Conservation (phyloP, 2,113 vertebrate species). For the Rhinolophus ferrumequinum region DNA sequence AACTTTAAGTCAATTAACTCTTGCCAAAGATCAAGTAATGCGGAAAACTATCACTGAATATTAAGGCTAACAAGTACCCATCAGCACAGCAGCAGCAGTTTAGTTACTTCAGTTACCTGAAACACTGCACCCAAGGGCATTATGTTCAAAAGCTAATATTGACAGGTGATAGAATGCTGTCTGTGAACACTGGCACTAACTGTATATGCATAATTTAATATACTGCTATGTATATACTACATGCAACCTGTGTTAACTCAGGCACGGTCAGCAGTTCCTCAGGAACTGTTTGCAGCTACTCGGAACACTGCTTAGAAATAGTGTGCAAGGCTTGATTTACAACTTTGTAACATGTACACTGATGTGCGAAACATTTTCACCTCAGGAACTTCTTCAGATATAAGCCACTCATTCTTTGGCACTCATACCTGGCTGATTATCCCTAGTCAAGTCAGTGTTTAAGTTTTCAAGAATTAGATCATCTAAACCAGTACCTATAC, state of each 20-base stretch:
- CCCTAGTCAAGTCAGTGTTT: constrained; percentile 9
- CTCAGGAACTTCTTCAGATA: constrained; percentile 37
- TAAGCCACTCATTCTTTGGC: constrained; percentile 33
- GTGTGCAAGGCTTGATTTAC: constrained; percentile 26
- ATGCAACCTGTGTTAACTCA: constrained; percentile 4
- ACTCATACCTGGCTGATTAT: not conserved
- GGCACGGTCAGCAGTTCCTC: constrained; percentile 18
- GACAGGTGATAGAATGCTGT: constrained; percentile 28
- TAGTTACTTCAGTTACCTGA: constrained; percentile 67
- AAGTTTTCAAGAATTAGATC: constrained; percentile 46
- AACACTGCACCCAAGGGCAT: constrained; percentile 62
- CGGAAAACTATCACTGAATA: constrained; percentile 82
- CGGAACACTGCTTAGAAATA: constrained; percentile 48
- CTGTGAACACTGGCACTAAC: constrained; percentile 45
- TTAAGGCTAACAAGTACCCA: constrained; percentile 83
- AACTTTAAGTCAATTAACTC: constrained; percentile 83
- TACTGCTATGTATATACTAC: not conserved
- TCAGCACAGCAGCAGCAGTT: constrained; percentile 73
- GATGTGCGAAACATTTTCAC: constrained; percentile 47
- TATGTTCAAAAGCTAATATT: constrained; percentile 68
- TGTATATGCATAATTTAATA: constrained; percentile 48
- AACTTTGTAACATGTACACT: constrained; percentile 21
- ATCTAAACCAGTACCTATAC: not conserved
- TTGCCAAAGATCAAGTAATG: constrained; percentile 80
- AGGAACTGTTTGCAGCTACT: constrained; percentile 32